Percentiles rank a stretch among this genome's conserved stretches.
phyloP scores from a whole-genome alignment of 2,113 vertebrate genomes.

The Irena cyanogastra region DNA sequence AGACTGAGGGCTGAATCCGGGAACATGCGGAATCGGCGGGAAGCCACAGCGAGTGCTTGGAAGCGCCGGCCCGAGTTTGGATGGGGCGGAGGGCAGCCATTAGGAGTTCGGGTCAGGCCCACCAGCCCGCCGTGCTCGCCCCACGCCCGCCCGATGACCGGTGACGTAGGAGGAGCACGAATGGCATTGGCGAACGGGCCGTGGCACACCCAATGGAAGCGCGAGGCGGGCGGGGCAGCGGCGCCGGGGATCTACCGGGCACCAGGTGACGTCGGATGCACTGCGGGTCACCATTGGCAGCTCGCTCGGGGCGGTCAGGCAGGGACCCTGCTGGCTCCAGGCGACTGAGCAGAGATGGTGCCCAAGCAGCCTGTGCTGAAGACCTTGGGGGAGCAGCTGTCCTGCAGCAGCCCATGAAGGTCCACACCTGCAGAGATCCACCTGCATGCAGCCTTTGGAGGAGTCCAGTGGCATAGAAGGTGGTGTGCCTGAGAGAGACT shows the following conservation, averaged over 20 bases:
- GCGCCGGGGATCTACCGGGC: neutral
- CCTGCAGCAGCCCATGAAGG: neutral
- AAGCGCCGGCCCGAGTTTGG: too few relatives aligned
- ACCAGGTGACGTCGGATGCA: neutral
- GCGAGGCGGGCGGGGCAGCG: neutral
- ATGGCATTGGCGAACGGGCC: neutral
- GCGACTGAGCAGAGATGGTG: neutral
- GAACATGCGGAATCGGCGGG: fast-evolving
- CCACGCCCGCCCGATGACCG: neutral
- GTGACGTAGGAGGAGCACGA: neutral
- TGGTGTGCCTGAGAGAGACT: neutral
- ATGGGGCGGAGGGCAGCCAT: neutral
- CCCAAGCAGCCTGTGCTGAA: neutral
- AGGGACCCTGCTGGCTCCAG: neutral
- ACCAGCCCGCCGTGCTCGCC: neutral
- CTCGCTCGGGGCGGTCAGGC: neutral
- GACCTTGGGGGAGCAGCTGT: neutral
- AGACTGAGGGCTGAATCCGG: neutral
- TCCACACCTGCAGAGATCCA: neutral
- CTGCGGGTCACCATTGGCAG: neutral
- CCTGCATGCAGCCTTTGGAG: neutral
- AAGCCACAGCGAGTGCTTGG: neutral
- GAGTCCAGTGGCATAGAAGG: neutral
- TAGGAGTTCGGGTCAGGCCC: neutral
- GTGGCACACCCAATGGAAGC: neutral